These are phyloP conservation scores for Oplegnathus fasciatus DNA, from an alignment of 2,113 vertebrate species.

Conservation along the genomic window DNA sequence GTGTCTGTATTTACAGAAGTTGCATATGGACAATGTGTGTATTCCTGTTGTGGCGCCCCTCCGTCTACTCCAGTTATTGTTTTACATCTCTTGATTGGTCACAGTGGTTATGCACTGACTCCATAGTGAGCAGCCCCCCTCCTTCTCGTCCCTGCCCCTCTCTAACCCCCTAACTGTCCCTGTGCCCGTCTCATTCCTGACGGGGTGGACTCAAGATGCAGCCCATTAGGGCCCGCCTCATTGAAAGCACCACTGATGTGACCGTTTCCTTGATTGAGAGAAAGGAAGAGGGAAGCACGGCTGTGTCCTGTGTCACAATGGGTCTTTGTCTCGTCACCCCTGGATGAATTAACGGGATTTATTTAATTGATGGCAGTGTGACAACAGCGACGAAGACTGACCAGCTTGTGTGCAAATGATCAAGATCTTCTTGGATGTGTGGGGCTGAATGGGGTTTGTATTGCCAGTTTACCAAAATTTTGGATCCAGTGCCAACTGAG, in stretches of 20 bases:
- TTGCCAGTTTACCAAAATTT: neutral
- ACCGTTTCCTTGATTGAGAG: slow-evolving; percentile 77
- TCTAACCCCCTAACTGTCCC: slow-evolving; percentile 40
- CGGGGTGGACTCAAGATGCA: slow-evolving; percentile 64
- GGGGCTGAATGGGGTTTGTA: neutral
- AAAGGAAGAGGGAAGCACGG: slow-evolving; percentile 69
- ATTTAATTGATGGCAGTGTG: slow-evolving; percentile 77
- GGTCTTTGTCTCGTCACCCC: slow-evolving; percentile 78
- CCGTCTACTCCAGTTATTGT: slow-evolving; percentile 49
- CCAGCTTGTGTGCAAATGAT: slow-evolving; percentile 53
- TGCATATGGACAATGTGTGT: slow-evolving; percentile 1
- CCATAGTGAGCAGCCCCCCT: slow-evolving; percentile 29
- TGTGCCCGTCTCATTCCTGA: slow-evolving; percentile 52
- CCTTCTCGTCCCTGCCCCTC: slow-evolving; percentile 9
- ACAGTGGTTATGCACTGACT: slow-evolving; percentile 34
- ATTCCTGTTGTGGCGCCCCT: slow-evolving; percentile 34
- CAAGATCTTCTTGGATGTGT: slow-evolving; percentile 7
- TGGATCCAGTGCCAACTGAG: neutral
- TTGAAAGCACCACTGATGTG: slow-evolving; percentile 75
- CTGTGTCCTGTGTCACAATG: slow-evolving; percentile 78
- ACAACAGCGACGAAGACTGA: slow-evolving; percentile 45
- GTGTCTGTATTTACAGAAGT: slow-evolving; percentile 1
- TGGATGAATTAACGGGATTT: slow-evolving; percentile 81
- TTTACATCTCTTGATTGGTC: slow-evolving; percentile 64
- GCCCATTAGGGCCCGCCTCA: slow-evolving; percentile 69